phyloP scores from a whole-genome alignment of 2,888 invertebrate genomes.

The Cheilosia vernalis region DNA sequence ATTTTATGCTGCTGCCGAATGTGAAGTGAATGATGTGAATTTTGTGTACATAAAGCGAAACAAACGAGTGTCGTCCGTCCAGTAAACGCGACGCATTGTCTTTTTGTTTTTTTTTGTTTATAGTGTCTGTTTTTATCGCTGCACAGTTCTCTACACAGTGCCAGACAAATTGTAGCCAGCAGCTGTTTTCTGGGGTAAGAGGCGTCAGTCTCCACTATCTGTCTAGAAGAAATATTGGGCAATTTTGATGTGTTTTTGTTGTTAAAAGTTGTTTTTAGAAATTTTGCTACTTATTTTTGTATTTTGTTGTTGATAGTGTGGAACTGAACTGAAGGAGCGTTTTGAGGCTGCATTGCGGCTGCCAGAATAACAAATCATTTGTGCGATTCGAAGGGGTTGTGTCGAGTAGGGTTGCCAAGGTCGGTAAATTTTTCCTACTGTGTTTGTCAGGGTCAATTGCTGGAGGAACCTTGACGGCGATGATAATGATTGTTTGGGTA shows the following conservation, averaged over 20 bases:
- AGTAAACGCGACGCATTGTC: conserved; percentile 21
- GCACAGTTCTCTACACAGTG: conserved; percentile 4
- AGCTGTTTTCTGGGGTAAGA: conserved; percentile 71
- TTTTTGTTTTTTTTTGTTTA: not conserved
- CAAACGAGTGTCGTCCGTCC: conserved; percentile 7
- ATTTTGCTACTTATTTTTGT: not conserved
- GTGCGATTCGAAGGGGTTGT: conserved; percentile 32
- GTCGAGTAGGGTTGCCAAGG: conserved; percentile 35
- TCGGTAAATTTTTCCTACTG: not conserved
- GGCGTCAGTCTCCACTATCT: conserved; percentile 15
- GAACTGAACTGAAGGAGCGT: not conserved
- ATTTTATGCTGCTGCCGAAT: not conserved
- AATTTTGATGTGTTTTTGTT: too few relatives aligned
- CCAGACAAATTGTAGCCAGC: conserved; percentile 70
- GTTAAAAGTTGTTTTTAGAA: too few relatives aligned
- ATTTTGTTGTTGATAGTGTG: not conserved
- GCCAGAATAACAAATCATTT: conserved; percentile 23
- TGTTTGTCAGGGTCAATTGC: not conserved
- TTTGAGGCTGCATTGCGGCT: conserved; percentile 20
- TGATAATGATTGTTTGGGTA: too few relatives aligned
- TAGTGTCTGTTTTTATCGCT: conserved; percentile 9
- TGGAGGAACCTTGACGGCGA: too few relatives aligned
- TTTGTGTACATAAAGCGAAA: conserved; percentile 34
- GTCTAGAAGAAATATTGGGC: conserved; percentile 3
- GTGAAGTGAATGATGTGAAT: conserved; percentile 21